Percentiles rank a stretch among this genome's conserved stretches.
phyloP scores from a whole-genome alignment of 2,888 invertebrate genomes.

The Bellardia pandia region DNA sequence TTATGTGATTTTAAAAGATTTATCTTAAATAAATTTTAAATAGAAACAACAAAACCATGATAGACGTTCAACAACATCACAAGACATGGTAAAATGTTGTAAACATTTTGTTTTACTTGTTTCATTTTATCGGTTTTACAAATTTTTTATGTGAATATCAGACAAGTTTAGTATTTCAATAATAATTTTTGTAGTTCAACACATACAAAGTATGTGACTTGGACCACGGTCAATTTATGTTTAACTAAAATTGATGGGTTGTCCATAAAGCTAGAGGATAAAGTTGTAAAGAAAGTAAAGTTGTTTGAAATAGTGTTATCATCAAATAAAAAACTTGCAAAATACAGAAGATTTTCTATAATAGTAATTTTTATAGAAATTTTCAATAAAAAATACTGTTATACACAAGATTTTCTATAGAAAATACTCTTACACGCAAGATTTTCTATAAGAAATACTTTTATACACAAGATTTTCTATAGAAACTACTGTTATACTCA shows the following conservation, averaged over 20 bases:
- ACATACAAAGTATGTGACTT: not conserved
- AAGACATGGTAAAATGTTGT: conserved; percentile 48
- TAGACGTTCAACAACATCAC: not conserved
- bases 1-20: conserved; percentile 65
- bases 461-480: too few relatives aligned
- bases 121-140: conserved; percentile 11
- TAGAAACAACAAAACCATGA: not conserved
- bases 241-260: not conserved
- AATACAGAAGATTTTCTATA: too few relatives aligned
- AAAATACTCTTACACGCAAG: too few relatives aligned
- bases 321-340: too few relatives aligned
- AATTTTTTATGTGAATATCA: conserved; percentile 13
- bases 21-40: conserved; percentile 54
- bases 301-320: too few relatives aligned
- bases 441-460: too few relatives aligned
- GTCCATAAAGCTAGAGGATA: not conserved
- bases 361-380: too few relatives aligned
- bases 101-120: conserved; percentile 48
- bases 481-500: too few relatives aligned
- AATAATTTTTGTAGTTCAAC: conserved; percentile 7
- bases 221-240: conserved; percentile 2
- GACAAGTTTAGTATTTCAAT: conserved; percentile 31
- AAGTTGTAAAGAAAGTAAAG: not conserved
- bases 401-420: too few relatives aligned
- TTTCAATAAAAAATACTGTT: too few relatives aligned